Base-by-base conservation (phyloP, 1,140 invertebrate genomes). In the Macrobrachium nipponense region DNA sequence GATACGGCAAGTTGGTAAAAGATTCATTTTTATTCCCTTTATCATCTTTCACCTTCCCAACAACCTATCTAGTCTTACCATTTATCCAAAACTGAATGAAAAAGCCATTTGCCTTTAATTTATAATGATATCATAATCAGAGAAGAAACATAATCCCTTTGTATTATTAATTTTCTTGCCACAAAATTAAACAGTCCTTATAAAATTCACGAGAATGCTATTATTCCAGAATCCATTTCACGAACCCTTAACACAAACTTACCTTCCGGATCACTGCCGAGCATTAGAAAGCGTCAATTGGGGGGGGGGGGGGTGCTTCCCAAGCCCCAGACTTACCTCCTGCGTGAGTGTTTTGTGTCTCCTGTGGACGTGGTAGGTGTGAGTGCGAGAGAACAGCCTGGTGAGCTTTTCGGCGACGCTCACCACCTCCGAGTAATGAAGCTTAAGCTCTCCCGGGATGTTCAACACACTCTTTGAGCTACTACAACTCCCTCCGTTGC, bases 351-450 rank as follows among this genome's bases (percentile, higher is more conserved):
- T 93, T 90, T 94, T 93, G 89, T 95, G 95, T 85, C 94, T 91
- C 89, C 95, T 94, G 89, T 95, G 93, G 85, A 95, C 94, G 76
- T 95, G 94, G 90, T 95, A 95, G 60, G 94, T 95, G 90, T 95
- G 94, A 87, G 94, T 92, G 94, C 95, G 84, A 17, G 82, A 84
- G 61, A 80, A 95, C 62, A 95, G 90, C 78, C 94, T 93, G 89
- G 94, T 93, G 85, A 95, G 89, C 91, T 95, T 95, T 89, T 95
- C 94, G 12, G 94, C 94, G 87, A 95, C 93, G 87, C 93, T 93
- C 70, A 92, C 91, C 59, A 88, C 84, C 61, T 88, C 87, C 1
- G 83, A 78, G 66, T 88, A 88, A 80, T 88, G 87, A 17, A 88
- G 66, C 76, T 87, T 88, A 36, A 88, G 80, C 58, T 82, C 84